Evolutionary conservation across 2,888 invertebrate species (phyloP).

Genomic region (Poecilus cupreus): DNA sequence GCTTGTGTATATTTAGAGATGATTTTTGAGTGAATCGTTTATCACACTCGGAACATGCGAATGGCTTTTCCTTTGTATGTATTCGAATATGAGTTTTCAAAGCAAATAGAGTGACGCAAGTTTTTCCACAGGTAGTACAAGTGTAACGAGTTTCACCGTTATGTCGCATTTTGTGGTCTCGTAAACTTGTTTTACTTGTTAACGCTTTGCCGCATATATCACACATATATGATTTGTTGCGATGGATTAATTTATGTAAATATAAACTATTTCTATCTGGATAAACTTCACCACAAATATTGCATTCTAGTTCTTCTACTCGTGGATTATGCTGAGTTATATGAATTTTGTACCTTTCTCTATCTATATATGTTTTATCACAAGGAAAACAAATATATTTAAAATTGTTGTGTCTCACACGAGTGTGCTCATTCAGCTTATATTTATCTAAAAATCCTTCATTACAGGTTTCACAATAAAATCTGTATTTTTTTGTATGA

Average conservation of each 20-base stretch:
- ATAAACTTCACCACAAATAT: slow-evolving; percentile 56
- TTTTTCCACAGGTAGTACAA: slow-evolving; percentile 69
- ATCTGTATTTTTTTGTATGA: slow-evolving; percentile 70
- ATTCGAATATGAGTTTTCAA: slow-evolving; percentile 67
- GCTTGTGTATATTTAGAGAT: slow-evolving; percentile 69
- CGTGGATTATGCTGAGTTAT: slow-evolving; percentile 58
- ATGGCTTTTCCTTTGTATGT: slow-evolving; percentile 2
- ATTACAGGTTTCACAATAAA: slow-evolving; percentile 71
- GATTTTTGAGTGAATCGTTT: slow-evolving; percentile 60
- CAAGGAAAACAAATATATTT: slow-evolving; percentile 70
- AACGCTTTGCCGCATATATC: slow-evolving; percentile 75
- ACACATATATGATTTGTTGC: slow-evolving; percentile 66
- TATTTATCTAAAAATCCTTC: slow-evolving; percentile 72
- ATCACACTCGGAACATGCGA: slow-evolving; percentile 7
- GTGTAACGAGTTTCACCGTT: slow-evolving; percentile 74
- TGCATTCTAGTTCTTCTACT: slow-evolving; percentile 55
- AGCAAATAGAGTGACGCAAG: slow-evolving; percentile 68
- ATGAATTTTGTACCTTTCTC: slow-evolving; percentile 68
- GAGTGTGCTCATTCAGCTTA: slow-evolving; percentile 71
- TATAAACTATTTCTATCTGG: slow-evolving; percentile 22
- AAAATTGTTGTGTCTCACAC: slow-evolving; percentile 72
- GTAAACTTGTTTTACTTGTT: slow-evolving; percentile 64
- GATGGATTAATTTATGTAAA: slow-evolving; percentile 45
- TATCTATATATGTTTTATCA: slow-evolving; percentile 70
- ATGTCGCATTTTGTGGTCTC: slow-evolving; percentile 73